Evolutionary conservation across 2,797 vertebrate species (phyloP), one percentile per base, ranked within the genome.

Genomic region (Aselliscus stoliczkanus): DNA sequence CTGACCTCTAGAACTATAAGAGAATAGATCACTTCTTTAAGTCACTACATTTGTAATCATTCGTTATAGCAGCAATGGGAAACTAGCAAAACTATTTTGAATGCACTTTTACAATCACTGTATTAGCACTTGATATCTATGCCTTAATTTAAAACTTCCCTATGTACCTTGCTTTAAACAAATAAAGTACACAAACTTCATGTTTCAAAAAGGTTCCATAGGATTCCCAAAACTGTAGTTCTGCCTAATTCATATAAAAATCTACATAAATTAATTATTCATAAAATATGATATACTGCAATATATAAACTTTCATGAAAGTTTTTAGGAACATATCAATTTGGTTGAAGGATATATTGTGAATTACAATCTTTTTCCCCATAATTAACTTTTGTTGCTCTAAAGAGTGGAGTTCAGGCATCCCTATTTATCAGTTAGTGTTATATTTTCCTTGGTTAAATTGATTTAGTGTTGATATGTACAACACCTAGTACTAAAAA

Each of bases 241-340:
- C 90, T 58, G 37, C 62, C 31, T 37, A 64, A 47, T 70, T 27
- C 4, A 42, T 65, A 81, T 47, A 56, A 72, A 93, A 77, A 20
- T 82, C 42, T 69, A 77, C 7, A 85, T 47, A 88, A 76, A 54
- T 67, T 34, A 4, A 34, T 83, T 65, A 5, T 67, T 64, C 34
- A 93, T 58, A 82, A 95, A 96, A 82, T 88, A 90, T 79, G 17
- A 86, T 54, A 80, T 65, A 92, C 29, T 88, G 1, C 9, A 89
- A 89, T 72, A 67, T 9, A 72, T 76, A 90, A 70, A 64, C 64
- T 77, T 39, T 81, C 31, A 85, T 31, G 17, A 42, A 50, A 72
- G n/a, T 42, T 67, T 44, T 67, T 65, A 91, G 58, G 23, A 92
- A 65, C 31, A 76, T 29, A 44, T 69, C 31, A 87, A 67, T 81